These are phyloP conservation scores for Pelecanus crispus DNA, from an alignment of 2,113 vertebrate species.

Conservation along the genomic window DNA sequence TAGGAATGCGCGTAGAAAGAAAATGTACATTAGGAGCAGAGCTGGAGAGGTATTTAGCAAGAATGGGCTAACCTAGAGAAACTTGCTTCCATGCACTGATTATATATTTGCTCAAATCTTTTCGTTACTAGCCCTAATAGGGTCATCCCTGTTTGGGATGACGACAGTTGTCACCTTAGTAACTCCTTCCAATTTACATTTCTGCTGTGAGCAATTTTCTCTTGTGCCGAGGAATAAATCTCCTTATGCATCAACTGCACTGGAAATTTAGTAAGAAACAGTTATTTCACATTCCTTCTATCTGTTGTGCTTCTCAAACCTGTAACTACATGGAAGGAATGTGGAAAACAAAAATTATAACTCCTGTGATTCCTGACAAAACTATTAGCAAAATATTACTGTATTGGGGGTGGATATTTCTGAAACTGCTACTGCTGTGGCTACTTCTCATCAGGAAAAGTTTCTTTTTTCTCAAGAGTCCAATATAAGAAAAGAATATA, in stretches of 20 bases:
- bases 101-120: background rate
- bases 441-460: background rate
- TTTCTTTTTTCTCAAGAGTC: background rate
- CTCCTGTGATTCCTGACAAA: background rate
- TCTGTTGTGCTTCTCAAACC: background rate
- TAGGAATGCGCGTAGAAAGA: background rate
- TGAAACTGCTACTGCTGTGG: background rate
- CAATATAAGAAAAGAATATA: background rate
- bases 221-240: background rate
- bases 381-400: background rate
- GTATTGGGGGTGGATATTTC: background rate
- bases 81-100: background rate
- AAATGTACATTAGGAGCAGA: background rate
- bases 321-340: background rate
- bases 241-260: background rate
- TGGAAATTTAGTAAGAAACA: background rate
- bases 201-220: background rate
- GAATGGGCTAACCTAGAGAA: background rate
- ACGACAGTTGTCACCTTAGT: background rate
- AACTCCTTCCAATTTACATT: background rate
- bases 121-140: background rate
- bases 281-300: background rate
- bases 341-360: background rate
- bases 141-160: background rate
- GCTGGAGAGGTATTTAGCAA: background rate